Evolutionary conservation across 2,797 vertebrate genomes (phyloP).

Genomic region (Austrolebias charrua): DNA sequence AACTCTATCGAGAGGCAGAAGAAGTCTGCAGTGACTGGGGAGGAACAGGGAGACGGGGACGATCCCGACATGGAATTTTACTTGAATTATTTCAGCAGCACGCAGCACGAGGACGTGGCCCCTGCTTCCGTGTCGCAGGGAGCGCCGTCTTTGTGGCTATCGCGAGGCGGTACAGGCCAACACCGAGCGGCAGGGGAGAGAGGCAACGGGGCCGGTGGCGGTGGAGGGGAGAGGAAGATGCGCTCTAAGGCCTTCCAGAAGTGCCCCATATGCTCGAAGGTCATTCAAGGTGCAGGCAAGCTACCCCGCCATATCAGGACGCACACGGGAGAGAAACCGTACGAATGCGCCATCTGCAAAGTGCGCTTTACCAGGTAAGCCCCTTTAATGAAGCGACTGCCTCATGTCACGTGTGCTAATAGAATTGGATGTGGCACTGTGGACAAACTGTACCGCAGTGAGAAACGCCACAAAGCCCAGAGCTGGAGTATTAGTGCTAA

Average conservation of each 20-base stretch:
- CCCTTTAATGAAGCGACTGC: slow-evolving; percentile 65
- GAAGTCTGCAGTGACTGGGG: slow-evolving; percentile 80
- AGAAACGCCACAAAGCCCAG: slow-evolving; percentile 57
- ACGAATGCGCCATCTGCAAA: slow-evolving; percentile 98
- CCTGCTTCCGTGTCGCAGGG: slow-evolving; percentile 79
- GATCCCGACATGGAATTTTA: slow-evolving; percentile 95
- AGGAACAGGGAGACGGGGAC: slow-evolving; percentile 87
- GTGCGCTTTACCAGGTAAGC: slow-evolving; percentile 98
- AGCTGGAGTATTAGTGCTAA: slow-evolving; percentile 64
- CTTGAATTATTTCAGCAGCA: slow-evolving; percentile 97
- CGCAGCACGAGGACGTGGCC: slow-evolving; percentile 83
- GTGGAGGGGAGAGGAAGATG: slow-evolving; percentile 93
- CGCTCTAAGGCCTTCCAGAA: slow-evolving; percentile 99
- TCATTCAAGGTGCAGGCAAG: slow-evolving; percentile 99
- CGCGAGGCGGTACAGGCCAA: slow-evolving; percentile 65
- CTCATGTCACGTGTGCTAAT: slow-evolving; percentile 68
- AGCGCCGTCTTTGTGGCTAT: slow-evolving; percentile 75
- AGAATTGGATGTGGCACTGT: slow-evolving; percentile 57
- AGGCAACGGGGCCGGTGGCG: slow-evolving; percentile 68
- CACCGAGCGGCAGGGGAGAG: slow-evolving; percentile 77
- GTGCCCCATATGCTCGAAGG: slow-evolving; percentile 98
- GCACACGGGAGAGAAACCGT: slow-evolving; percentile 98
- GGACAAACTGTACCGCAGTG: slow-evolving; percentile 40
- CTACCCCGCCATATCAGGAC: slow-evolving; percentile 98
- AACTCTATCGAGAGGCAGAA: slow-evolving; percentile 90